phyloP scores from a whole-genome alignment of 2,797 vertebrate species.

The Nyctalus aviator region DNA sequence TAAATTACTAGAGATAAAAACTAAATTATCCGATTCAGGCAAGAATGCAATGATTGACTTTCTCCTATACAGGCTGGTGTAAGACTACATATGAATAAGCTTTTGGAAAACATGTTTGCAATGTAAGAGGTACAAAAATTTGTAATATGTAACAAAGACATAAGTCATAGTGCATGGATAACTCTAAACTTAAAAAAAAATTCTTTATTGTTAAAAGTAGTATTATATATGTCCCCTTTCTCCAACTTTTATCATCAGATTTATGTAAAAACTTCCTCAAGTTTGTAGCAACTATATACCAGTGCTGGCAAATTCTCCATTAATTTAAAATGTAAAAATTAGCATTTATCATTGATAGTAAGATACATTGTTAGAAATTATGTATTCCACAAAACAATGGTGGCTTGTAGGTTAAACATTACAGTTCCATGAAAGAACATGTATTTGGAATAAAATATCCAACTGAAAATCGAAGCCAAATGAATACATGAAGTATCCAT shows the following conservation, averaged over 20 bases:
- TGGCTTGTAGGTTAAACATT: neutral
- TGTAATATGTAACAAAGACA: neutral
- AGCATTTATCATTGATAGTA: neutral
- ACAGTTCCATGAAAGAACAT: neutral
- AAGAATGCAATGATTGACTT: neutral
- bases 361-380: neutral
- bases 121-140: neutral
- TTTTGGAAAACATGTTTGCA: neutral
- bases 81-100: neutral
- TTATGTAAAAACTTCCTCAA: constrained; percentile 43
- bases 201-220: too few species aligned
- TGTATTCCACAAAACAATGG: neutral
- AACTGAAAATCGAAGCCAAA: neutral
- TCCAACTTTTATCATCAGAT: neutral
- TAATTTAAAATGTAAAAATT: neutral
- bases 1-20: neutral
- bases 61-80: neutral
- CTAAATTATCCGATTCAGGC: neutral
- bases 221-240: too few species aligned
- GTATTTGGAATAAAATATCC: neutral
- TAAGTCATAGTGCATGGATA: neutral
- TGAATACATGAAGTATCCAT: constrained; percentile 26
- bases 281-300: neutral
- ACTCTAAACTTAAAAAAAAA: neutral
- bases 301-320: neutral